Conservation (phyloP, 1,140 invertebrate genomes). For the Pectinophora gossypiella region DNA sequence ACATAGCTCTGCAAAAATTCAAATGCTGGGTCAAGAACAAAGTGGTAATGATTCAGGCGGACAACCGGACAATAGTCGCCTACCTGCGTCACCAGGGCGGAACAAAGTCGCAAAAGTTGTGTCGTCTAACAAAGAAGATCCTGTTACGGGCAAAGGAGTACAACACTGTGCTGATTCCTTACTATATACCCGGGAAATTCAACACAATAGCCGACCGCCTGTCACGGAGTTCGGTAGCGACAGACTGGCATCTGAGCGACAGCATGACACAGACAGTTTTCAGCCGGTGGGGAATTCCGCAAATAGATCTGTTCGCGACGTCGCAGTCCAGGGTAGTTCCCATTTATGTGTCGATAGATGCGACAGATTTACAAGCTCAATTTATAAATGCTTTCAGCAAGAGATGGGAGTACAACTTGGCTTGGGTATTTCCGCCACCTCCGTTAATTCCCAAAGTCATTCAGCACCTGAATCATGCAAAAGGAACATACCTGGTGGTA, state of each 20-base stretch:
- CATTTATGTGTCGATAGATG: slow-evolving; percentile 8
- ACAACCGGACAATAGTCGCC: slow-evolving; percentile 15
- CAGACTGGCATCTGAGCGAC: slow-evolving; percentile 12
- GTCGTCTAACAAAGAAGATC: slow-evolving; percentile 7
- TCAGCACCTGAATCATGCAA: slow-evolving; percentile 18
- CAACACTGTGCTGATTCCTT: slow-evolving; percentile 6
- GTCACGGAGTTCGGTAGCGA: slow-evolving; percentile 4
- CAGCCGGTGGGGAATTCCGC: not conserved
- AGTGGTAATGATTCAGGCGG: slow-evolving; percentile 14
- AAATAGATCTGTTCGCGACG: slow-evolving; percentile 9
- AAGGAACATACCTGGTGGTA: slow-evolving; percentile 14
- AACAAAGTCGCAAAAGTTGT: slow-evolving; percentile 6
- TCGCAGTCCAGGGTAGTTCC: not conserved
- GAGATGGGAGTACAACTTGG: slow-evolving; percentile 9
- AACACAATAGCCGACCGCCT: slow-evolving; percentile 20
- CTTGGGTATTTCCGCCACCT: slow-evolving; percentile 27
- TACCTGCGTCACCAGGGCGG: slow-evolving; percentile 19
- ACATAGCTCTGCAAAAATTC: not conserved
- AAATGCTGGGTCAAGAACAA: not conserved
- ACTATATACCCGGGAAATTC: slow-evolving; percentile 19
- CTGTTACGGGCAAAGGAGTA: slow-evolving; percentile 2
- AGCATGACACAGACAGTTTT: not conserved
- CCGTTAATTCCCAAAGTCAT: slow-evolving; percentile 31
- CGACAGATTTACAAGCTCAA: slow-evolving; percentile 7
- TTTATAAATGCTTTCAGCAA: slow-evolving; percentile 21